A percentile compares a stretch with the other conserved stretches of the same genome.
Conservation (phyloP, 2,797 vertebrate species). For the Florisuga fusca region DNA sequence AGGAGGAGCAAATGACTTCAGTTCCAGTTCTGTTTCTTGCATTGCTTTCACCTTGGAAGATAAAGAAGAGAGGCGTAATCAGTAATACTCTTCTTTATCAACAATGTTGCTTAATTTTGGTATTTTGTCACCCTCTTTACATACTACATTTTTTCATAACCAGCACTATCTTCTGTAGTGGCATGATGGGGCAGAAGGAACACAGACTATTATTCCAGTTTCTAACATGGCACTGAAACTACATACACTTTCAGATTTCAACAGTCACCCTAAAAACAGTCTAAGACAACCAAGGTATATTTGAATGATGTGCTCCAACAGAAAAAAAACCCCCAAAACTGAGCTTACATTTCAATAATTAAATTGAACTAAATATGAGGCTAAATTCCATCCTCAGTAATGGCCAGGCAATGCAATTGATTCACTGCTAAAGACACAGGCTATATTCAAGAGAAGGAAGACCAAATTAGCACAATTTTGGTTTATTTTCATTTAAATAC, state of each 20-base stretch:
- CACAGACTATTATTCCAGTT: background rate
- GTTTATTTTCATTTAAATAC: background rate
- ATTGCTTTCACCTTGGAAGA: constrained; percentile 87
- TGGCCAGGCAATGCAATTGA: background rate
- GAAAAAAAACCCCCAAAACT: background rate
- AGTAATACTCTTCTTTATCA: background rate
- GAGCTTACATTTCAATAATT: background rate
- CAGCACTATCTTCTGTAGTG: background rate
- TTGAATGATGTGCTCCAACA: background rate
- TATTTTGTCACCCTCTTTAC: background rate
- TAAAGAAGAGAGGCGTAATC: background rate
- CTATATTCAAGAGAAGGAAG: background rate
- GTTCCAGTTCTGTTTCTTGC: constrained; percentile 90
- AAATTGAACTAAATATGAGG: background rate
- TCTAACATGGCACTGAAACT: background rate
- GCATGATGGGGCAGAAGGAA: background rate
- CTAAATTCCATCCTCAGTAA: background rate
- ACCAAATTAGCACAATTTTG: background rate
- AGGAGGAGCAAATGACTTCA: constrained; percentile 91
- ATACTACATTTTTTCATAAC: background rate
- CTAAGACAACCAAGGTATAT: background rate
- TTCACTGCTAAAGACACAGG: background rate
- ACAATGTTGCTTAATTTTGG: background rate
- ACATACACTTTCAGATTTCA: background rate
- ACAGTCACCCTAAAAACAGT: background rate